Conservation (phyloP, 2,797 vertebrate species). For the Mormyrus proboscirostris region DNA sequence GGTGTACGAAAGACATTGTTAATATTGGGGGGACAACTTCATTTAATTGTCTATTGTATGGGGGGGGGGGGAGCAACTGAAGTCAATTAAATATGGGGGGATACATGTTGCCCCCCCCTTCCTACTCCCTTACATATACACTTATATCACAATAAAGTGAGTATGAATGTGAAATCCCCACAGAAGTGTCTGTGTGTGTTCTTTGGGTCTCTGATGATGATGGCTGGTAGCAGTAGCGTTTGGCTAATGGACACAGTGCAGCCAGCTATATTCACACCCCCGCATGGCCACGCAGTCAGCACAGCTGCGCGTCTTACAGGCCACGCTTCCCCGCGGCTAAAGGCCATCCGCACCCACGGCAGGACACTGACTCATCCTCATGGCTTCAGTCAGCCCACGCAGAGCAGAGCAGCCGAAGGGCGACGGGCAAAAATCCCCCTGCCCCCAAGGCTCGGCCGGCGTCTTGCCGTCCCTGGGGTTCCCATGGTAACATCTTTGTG, state of each 20-base stretch:
- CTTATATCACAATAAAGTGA: background rate
- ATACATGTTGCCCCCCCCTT: background rate
- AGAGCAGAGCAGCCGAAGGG: background rate
- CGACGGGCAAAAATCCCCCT: background rate
- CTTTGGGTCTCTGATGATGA: background rate
- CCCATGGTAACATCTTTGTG: background rate
- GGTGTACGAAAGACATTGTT: background rate
- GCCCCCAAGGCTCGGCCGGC: background rate
- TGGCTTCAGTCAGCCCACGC: background rate
- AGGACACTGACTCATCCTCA: background rate
- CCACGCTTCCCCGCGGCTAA: background rate
- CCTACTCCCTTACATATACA: background rate
- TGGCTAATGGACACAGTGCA: background rate
- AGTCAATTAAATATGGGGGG: background rate
- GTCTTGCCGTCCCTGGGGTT: background rate
- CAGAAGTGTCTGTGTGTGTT: background rate
- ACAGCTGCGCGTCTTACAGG: background rate
- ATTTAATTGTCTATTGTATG: background rate
- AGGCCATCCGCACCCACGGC: background rate
- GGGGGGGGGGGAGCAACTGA: background rate
- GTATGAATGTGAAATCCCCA: background rate
- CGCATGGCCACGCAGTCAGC: background rate
- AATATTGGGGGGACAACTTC: background rate
- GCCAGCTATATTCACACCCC: background rate
- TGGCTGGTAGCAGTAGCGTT: background rate